Conservation (phyloP, 1,140 invertebrate genomes). For the Drosophila pseudoobscura region DNA sequence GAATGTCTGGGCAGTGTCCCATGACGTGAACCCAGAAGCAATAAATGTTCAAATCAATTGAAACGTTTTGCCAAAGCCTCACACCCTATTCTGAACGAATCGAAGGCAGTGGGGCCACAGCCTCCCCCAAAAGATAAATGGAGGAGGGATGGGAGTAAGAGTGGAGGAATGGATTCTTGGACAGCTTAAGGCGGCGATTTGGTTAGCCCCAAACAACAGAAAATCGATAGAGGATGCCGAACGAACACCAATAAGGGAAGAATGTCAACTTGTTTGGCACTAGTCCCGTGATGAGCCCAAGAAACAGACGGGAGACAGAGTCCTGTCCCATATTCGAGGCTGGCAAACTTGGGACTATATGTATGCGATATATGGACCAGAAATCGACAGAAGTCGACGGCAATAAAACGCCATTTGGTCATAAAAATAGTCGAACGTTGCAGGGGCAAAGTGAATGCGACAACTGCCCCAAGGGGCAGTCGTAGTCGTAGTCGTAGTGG, state of each 20-base stretch:
- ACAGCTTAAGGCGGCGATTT: constrained; percentile 78
- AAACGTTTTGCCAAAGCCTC: constrained; percentile 77
- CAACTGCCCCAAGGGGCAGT: constrained; percentile 46
- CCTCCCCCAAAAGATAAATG: constrained; percentile 54
- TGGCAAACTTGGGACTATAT: constrained; percentile 2
- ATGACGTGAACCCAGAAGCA: constrained; percentile 62
- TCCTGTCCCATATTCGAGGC: constrained; percentile 41
- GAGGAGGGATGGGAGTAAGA: constrained; percentile 10
- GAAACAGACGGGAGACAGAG: constrained; percentile 5
- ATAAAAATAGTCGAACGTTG: constrained; percentile 79
- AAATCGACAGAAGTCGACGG: constrained; percentile 57
- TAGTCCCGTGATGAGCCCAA: constrained; percentile 38
- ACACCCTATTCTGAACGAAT: constrained; percentile 34
- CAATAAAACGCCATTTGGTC: constrained; percentile 81
- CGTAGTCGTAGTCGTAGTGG: background rate
- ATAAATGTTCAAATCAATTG: constrained; percentile 81
- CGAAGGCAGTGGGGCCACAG: constrained; percentile 12
- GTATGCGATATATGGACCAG: constrained; percentile 41
- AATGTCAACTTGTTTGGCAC: constrained; percentile 80
- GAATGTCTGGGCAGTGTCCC: constrained; percentile 51
- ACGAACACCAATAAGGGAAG: constrained; percentile 23
- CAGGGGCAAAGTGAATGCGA: constrained; percentile 54
- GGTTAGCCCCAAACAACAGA: constrained; percentile 57
- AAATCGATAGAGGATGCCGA: constrained; percentile 70
- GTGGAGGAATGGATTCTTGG: constrained; percentile 54